Evolutionary conservation across 2,888 invertebrate genomes (phyloP).

Genomic region (Atethmia centrago): DNA sequence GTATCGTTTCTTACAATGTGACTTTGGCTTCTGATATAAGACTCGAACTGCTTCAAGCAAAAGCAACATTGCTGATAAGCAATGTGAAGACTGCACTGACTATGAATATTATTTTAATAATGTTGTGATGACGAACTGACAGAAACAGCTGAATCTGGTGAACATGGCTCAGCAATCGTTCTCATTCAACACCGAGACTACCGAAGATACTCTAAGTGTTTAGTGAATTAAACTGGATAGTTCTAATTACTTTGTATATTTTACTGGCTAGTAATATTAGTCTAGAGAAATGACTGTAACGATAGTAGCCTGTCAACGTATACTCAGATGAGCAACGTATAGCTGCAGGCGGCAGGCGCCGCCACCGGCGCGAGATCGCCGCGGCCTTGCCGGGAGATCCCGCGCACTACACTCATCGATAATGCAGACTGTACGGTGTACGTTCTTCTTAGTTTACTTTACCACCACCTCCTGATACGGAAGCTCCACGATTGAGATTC

Average conservation of each 20-base stretch:
- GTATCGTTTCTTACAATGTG: not conserved
- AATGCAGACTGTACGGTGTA: not conserved
- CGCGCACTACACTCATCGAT: not conserved
- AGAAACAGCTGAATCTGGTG: not conserved
- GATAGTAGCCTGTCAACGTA: too few relatives aligned
- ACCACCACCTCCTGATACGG: not conserved
- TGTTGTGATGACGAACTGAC: not conserved
- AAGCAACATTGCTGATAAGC: not conserved
- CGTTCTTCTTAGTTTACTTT: constrained; percentile 2
- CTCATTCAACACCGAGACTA: not conserved
- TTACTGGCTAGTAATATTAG: not conserved
- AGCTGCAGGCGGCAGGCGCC: too few relatives aligned
- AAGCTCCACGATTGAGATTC: not conserved
- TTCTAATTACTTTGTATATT: not conserved
- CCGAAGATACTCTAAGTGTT: not conserved
- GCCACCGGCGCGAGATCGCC: not conserved
- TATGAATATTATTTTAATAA: not conserved
- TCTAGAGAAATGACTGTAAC: not conserved
- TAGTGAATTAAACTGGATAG: not conserved
- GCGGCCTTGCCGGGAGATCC: not conserved
- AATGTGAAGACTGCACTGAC: constrained; percentile 1
- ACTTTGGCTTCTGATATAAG: not conserved
- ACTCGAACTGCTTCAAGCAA: not conserved
- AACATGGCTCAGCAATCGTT: not conserved
- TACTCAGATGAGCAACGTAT: too few relatives aligned